Conservation (phyloP, 2,888 invertebrate species). For the Cephus runcator region DNA sequence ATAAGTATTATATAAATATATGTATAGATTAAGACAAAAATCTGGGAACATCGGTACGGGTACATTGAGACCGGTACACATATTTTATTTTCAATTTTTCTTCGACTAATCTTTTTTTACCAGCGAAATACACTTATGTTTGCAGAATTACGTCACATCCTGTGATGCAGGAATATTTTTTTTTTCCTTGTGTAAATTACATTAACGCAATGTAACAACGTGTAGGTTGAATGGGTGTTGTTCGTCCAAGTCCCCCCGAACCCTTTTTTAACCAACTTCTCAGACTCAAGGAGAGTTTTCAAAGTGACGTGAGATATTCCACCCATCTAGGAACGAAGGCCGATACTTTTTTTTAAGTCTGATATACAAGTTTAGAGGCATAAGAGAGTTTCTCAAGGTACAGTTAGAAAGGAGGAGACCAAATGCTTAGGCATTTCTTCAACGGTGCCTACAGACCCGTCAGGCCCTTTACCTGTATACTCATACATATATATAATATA, state of each 20-base stretch:
- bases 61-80: background rate
- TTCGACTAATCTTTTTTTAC: too few species aligned
- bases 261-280: background rate
- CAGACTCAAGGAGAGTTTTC: too few species aligned
- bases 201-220: background rate
- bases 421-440: background rate
- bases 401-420: background rate
- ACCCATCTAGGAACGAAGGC: background rate
- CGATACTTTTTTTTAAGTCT: background rate
- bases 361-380: background rate
- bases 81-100: too few species aligned
- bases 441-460: background rate
- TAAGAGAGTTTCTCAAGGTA: background rate
- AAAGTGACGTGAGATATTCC: background rate
- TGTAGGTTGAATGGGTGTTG: background rate
- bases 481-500: too few species aligned
- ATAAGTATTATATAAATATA: background rate
- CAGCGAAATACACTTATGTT: too few species aligned
- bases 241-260: background rate
- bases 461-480: too few species aligned
- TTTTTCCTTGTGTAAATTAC: too few species aligned
- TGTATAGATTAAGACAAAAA: slow-evolving; percentile 18
- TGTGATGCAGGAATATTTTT: too few species aligned
- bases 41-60: slow-evolving; percentile 23
- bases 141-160: too few species aligned